A percentile compares a stretch with the other conserved stretches of the same genome.
Conservation (phyloP, 2,113 vertebrate species). For the Brienomyrus brachyistius region DNA sequence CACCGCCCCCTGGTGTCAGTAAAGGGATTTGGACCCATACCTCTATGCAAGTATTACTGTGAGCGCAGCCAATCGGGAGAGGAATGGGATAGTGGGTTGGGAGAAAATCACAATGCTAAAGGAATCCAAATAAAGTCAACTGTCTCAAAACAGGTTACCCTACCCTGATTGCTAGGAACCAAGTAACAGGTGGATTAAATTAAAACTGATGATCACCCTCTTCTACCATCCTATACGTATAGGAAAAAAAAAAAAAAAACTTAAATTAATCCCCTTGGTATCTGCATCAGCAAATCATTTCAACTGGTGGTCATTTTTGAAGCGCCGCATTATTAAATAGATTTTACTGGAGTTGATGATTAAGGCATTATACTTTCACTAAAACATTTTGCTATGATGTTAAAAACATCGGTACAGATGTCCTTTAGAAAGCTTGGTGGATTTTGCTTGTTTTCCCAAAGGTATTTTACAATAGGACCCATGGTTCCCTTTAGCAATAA, state of each 20-base stretch:
- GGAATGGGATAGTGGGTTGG: neutral
- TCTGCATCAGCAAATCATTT: slow-evolving; percentile 76
- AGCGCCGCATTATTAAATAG: slow-evolving; percentile 72
- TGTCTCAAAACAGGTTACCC: neutral
- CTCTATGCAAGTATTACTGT: neutral
- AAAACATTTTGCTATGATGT: slow-evolving; percentile 43
- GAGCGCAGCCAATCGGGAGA: neutral
- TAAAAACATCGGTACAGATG: slow-evolving; percentile 44
- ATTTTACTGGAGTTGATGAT: slow-evolving; percentile 55
- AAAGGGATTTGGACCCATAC: neutral
- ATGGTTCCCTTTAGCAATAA: slow-evolving; percentile 10
- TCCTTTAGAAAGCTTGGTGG: slow-evolving; percentile 20
- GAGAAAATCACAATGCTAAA: neutral
- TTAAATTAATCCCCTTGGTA: slow-evolving; percentile 91
- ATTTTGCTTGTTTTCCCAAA: slow-evolving; percentile 15
- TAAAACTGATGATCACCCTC: neutral
- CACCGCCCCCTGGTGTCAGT: neutral
- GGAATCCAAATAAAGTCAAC: neutral
- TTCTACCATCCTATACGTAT: neutral
- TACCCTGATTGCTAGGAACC: neutral
- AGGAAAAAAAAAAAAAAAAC: slow-evolving; percentile 56
- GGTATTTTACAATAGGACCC: neutral
- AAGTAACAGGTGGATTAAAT: neutral
- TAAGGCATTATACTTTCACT: slow-evolving; percentile 50
- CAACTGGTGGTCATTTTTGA: slow-evolving; percentile 70